Percentiles rank a stretch among this genome's conserved stretches.
Conservation (phyloP, 2,888 invertebrate genomes). For the Ophraella communa region DNA sequence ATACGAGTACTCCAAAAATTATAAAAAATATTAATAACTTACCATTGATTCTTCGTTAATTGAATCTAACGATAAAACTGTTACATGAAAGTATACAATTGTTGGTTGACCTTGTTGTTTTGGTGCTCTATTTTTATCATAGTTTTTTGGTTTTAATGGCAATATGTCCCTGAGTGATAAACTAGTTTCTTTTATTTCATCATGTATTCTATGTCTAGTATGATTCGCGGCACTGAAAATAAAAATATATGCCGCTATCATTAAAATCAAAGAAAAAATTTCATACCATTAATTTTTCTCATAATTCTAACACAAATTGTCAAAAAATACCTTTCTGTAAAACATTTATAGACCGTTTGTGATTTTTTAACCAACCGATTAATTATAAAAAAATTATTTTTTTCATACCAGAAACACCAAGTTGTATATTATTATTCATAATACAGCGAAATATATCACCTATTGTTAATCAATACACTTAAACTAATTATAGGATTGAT, state of each 20-base stretch:
- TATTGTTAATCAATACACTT: background rate
- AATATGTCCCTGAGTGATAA: slow-evolving; percentile 84
- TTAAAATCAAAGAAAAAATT: too few relatives aligned
- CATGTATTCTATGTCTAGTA: slow-evolving; percentile 38
- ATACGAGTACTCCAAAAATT: too few relatives aligned
- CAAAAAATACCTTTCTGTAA: too few relatives aligned
- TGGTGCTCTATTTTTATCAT: slow-evolving; percentile 89
- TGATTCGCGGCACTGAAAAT: slow-evolving; percentile 44
- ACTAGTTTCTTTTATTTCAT: slow-evolving; percentile 64
- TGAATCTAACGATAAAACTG: slow-evolving; percentile 89
- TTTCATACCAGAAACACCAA: too few relatives aligned
- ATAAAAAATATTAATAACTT: slow-evolving; percentile 39
- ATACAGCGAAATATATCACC: background rate
- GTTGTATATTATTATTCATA: too few relatives aligned
- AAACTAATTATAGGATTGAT: background rate
- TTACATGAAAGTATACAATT: slow-evolving; percentile 89
- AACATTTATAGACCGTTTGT: too few relatives aligned
- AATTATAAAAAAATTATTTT: too few relatives aligned
- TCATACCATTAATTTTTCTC: too few relatives aligned
- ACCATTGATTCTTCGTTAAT: slow-evolving; percentile 96
- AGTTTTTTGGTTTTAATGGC: slow-evolving; percentile 82
- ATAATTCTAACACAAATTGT: too few relatives aligned
- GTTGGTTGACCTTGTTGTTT: slow-evolving; percentile 86
- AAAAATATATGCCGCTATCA: slow-evolving; percentile 2
- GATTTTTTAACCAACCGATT: too few relatives aligned